phyloP scores from a whole-genome alignment of 2,113 vertebrate species.

The Crotalus viridis region DNA sequence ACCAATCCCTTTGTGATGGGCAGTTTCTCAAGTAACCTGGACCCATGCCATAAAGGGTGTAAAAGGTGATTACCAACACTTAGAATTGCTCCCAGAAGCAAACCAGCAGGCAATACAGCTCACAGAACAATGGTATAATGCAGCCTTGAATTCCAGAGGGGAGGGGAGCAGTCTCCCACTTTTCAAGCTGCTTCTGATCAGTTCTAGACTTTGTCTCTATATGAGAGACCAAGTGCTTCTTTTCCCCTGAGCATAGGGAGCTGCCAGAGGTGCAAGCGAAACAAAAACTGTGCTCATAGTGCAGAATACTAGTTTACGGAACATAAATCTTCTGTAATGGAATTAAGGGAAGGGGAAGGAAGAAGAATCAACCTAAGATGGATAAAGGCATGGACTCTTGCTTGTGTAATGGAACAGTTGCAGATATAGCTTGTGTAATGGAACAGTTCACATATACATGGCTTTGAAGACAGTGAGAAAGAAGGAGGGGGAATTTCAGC shows the following conservation, averaged over 20 bases:
- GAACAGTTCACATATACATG: slow-evolving; percentile 73
- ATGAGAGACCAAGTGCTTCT: not conserved
- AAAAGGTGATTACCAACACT: too few relatives aligned
- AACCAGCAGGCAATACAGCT: too few relatives aligned
- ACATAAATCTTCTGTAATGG: not conserved
- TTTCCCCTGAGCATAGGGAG: not conserved
- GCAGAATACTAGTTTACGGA: not conserved
- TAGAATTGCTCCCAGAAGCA: too few relatives aligned
- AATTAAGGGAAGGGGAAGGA: not conserved
- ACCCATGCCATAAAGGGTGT: not conserved
- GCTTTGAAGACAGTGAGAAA: slow-evolving; percentile 40
- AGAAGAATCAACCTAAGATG: too few relatives aligned
- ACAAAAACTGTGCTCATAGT: too few relatives aligned
- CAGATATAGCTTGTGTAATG: slow-evolving; percentile 43
- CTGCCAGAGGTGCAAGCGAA: too few relatives aligned
- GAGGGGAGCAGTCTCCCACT: too few relatives aligned
- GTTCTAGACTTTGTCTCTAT: not conserved
- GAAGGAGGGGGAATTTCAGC: not conserved
- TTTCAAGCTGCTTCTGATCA: not conserved
- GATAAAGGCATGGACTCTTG: not conserved
- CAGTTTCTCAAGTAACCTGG: too few relatives aligned
- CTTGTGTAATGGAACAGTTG: slow-evolving; percentile 59
- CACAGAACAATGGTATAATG: too few relatives aligned
- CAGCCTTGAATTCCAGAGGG: not conserved
- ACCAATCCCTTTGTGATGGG: too few relatives aligned